phyloP scores from a whole-genome alignment of 2,888 invertebrate genomes.

The Volucella inanis region DNA sequence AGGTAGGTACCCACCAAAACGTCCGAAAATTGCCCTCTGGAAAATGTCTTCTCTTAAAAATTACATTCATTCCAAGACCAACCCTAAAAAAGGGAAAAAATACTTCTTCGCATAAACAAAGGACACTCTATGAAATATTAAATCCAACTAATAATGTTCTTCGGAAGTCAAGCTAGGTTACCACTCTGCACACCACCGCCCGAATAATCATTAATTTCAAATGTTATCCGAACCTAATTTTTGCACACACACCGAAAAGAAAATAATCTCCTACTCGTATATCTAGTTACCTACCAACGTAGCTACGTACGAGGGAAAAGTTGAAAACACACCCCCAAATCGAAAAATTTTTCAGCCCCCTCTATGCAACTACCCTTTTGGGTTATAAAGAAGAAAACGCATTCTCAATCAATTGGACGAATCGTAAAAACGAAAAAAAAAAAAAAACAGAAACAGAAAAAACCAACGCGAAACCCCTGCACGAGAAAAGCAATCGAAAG shows the following conservation, averaged over 20 bases:
- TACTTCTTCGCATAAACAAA: conserved; percentile 9
- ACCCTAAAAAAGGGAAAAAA: conserved; percentile 1
- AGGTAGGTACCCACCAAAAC: background rate
- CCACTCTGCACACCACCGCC: background rate
- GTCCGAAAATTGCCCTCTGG: background rate
- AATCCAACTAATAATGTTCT: conserved; percentile 22
- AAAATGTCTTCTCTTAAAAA: background rate
- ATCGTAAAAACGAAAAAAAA: conserved; percentile 57
- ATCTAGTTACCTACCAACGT: too few relatives aligned
- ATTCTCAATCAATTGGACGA: conserved; percentile 73
- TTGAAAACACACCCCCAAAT: conserved; percentile 71
- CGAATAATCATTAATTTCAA: conserved; percentile 17
- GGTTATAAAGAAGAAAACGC: conserved; percentile 52
- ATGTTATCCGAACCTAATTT: conserved; percentile 20
- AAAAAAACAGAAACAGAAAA: conserved; percentile 13
- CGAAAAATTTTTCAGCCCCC: conserved; percentile 47
- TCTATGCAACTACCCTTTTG: conserved; percentile 17
- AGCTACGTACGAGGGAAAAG: conserved; percentile 2
- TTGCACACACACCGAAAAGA: background rate
- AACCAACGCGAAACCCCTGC: conserved; percentile 1
- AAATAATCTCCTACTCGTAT: too few relatives aligned
- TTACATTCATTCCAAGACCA: background rate
- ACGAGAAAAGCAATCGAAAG: conserved; percentile 17
- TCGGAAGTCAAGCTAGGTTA: background rate
- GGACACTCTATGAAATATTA: conserved; percentile 19